Base-by-base conservation (phyloP, 2,113 vertebrate genomes). In the Periophthalmus modestus region DNA sequence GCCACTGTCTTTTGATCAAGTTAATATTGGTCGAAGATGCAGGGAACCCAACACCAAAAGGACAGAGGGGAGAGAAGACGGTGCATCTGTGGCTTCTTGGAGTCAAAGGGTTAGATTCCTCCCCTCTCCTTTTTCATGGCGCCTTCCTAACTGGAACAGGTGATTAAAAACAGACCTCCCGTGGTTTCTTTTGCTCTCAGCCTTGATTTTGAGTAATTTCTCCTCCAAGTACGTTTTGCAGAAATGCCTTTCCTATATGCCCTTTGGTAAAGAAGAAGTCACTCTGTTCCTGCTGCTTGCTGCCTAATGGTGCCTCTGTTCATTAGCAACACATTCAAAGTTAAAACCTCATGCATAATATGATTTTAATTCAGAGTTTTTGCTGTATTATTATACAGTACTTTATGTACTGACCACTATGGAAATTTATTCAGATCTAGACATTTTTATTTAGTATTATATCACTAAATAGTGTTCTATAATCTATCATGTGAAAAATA, bases 1-100 rank as follows among this genome's bases (percentile, higher is more conserved):
- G 85, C 69, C 75, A 75, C 78, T 87, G 86, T 89, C 86, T 90
- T 87, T 88, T 88, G 85, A 90, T 91, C 89, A 89, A 87, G 82
- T 88, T 90, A 86, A 91, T 91, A 87, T 85, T 81, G 71, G 89
- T 87, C 34, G 75, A 85, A 83, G 80, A 82, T 78, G 68, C 69
- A 70, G 75, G 84, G 74, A 82, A 73, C 59, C 66, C 48, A 16
- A 69, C 62, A 71, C 73, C 78, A 43, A 57, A 70, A 73, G 72
- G 54, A 81, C 73, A 73, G 71, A 71, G 75, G 81, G 55, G 55
- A 76, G 39, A 50, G 54, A 66, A 71, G 66, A 78, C 68, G 50
- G 73, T 74, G 73, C 71, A 80, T 74, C n/a, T 66, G 73, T 79
- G 81, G 54, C 73, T 62, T 67, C 55, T 80, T 74, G 48, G 70